Percentiles rank a stretch among this genome's conserved stretches.
Evolutionary conservation across 2,113 vertebrate species (phyloP).

Genomic region (Saccopteryx bilineata): DNA sequence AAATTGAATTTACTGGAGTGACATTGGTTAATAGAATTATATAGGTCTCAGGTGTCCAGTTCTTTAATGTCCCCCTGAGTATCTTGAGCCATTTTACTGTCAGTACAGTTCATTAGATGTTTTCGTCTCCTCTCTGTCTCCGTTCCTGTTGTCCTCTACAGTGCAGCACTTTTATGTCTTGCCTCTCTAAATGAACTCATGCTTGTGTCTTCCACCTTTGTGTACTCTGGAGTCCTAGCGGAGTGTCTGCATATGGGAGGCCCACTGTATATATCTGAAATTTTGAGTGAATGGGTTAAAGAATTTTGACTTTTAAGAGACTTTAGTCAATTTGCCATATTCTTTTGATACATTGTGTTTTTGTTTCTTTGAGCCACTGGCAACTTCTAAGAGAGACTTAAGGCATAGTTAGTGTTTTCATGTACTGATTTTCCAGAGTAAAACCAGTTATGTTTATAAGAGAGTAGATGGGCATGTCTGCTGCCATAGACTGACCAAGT

Average conservation of each 20-base stretch:
- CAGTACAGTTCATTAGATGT: rapidly evolving
- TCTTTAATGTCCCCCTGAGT: neutral
- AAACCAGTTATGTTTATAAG: neutral
- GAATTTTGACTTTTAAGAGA: neutral
- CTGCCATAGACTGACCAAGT: rapidly evolving
- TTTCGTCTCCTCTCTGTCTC: neutral
- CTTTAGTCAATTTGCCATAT: neutral
- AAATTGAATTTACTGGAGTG: neutral
- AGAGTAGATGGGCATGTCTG: neutral
- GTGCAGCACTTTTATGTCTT: neutral
- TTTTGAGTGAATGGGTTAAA: neutral
- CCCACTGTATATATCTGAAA: rapidly evolving
- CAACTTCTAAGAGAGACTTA: neutral
- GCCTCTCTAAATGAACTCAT: neutral
- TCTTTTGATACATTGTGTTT: neutral
- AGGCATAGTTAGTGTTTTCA: neutral
- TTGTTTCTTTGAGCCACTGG: neutral
- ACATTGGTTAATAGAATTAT: neutral
- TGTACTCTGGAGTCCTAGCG: rapidly evolving
- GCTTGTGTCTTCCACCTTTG: rapidly evolving
- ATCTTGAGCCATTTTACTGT: rapidly evolving
- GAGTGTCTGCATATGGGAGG: rapidly evolving
- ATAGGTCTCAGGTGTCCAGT: too few species aligned
- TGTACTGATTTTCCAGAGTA: neutral
- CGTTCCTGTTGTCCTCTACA: neutral